Evolutionary conservation across 2,797 vertebrate genomes (phyloP).

Genomic region (Siniperca scherzeri): DNA sequence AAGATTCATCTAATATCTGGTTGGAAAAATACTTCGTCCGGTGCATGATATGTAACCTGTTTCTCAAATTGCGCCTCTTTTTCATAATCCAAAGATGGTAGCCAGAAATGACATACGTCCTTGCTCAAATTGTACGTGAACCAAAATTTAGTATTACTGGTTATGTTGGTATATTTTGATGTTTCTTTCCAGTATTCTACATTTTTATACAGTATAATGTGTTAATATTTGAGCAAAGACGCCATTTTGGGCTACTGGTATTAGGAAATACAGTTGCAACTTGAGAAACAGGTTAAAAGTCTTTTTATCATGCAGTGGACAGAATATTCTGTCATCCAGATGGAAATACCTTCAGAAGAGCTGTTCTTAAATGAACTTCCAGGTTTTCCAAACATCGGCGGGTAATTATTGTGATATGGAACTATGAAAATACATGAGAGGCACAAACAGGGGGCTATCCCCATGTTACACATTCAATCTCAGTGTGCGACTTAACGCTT

Average conservation of each 20-base stretch:
- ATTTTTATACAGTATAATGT: neutral
- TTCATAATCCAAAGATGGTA: neutral
- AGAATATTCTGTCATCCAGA: slow-evolving; percentile 18
- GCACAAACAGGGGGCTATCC: neutral
- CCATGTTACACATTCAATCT: slow-evolving; percentile 7
- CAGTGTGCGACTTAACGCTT: slow-evolving; percentile 12
- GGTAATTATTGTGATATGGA: neutral
- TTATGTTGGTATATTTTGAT: neutral
- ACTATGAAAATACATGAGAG: neutral
- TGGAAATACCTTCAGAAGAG: neutral
- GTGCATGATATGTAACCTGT: neutral
- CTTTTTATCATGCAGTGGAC: neutral
- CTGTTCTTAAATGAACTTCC: neutral
- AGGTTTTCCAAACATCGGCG: neutral
- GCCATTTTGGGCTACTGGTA: neutral
- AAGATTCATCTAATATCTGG: neutral
- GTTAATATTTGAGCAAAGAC: neutral
- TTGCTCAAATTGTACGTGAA: neutral
- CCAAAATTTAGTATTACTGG: neutral
- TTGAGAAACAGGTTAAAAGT: neutral
- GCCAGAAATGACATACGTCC: fast-evolving
- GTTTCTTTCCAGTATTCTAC: neutral
- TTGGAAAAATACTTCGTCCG: neutral
- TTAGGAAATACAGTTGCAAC: neutral
- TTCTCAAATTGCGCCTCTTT: neutral